Evolutionary conservation across 2,113 vertebrate genomes (phyloP).

Genomic region (Aix galericulata): DNA sequence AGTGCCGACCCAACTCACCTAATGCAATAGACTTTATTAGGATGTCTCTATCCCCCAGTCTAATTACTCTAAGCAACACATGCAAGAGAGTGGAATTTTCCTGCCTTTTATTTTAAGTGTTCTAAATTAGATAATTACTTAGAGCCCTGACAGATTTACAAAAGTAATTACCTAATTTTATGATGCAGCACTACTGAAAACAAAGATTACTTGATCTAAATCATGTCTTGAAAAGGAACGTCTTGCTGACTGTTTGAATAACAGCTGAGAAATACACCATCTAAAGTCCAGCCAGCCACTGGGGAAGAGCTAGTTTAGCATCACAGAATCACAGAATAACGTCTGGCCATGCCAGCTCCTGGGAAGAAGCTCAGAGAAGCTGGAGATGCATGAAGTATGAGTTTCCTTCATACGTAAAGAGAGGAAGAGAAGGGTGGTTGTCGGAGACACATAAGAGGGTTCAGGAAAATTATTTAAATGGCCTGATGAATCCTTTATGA

Average conservation of each 20-base stretch:
- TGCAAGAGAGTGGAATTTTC: background rate
- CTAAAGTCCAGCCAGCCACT: background rate
- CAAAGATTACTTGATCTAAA: conserved; percentile 26
- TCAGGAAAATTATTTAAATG: background rate
- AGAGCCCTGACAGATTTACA: conserved; percentile 44
- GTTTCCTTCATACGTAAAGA: background rate
- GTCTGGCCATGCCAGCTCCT: background rate
- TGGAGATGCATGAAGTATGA: background rate
- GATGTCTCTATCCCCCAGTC: background rate
- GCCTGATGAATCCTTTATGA: background rate
- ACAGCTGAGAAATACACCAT: background rate
- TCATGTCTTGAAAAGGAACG: background rate
- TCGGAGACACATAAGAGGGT: background rate
- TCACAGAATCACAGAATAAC: background rate
- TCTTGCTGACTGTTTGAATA: background rate
- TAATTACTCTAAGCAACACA: background rate
- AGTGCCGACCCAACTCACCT: background rate
- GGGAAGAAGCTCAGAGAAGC: background rate
- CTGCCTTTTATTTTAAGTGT: conserved; percentile 38
- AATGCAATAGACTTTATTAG: background rate
- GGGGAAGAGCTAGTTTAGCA: background rate
- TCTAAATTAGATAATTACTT: conserved; percentile 45
- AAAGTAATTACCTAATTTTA: conserved; percentile 53
- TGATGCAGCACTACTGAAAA: conserved; percentile 1
- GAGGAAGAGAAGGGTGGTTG: background rate